Evolutionary conservation across 2,888 invertebrate genomes (phyloP).

Genomic region (Apodemia hepburni): DNA sequence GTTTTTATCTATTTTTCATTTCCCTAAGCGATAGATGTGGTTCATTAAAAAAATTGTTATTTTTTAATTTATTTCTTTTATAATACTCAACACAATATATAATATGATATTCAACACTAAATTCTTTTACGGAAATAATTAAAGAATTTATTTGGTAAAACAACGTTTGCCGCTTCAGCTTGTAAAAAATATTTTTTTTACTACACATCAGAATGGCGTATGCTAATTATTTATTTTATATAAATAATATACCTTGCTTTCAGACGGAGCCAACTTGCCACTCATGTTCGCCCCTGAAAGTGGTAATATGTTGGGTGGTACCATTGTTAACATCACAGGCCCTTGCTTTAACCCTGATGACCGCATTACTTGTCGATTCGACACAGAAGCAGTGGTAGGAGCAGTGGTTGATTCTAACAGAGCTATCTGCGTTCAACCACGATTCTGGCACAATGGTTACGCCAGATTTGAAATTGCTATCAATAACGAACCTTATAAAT

Average conservation of each 20-base stretch:
- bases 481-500: constrained; percentile 90
- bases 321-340: constrained; percentile 97
- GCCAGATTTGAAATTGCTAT: constrained; percentile 92
- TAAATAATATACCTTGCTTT: constrained; percentile 4
- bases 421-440: constrained; percentile 94
- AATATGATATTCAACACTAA: too few species aligned
- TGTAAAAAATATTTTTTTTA: too few species aligned
- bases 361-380: constrained; percentile 91
- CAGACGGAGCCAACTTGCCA: constrained; percentile 90
- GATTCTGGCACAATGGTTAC: constrained; percentile 92
- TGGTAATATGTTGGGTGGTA: constrained; percentile 98
- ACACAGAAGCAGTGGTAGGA: constrained; percentile 88
- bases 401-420: constrained; percentile 89
- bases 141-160: too few species aligned
- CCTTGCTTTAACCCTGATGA: constrained; percentile 92
- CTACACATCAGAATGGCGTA: too few species aligned
- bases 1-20: too few species aligned
- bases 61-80: too few species aligned
- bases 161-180: too few species aligned
- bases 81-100: too few species aligned
- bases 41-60: too few species aligned
- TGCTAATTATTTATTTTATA: too few species aligned
- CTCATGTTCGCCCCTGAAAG: constrained; percentile 96
- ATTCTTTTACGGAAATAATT: too few species aligned
- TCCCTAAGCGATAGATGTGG: too few species aligned